Percentiles rank a stretch among this genome's conserved stretches.
Conservation (phyloP, 2,888 invertebrate genomes). For the Parnassius orleans region DNA sequence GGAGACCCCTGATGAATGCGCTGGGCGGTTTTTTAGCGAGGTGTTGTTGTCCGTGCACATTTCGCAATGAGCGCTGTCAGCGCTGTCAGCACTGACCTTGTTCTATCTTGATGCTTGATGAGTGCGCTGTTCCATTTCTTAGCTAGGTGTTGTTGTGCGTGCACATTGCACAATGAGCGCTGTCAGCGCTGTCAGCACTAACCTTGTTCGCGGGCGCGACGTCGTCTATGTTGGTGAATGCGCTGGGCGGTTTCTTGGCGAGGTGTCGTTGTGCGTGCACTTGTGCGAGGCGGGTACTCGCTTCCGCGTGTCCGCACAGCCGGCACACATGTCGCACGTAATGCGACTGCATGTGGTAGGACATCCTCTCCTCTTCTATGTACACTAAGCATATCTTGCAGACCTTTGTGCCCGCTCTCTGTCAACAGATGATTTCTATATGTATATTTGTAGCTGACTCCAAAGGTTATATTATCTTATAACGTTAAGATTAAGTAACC, state of each 20-base stretch:
- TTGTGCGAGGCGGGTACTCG: conserved; percentile 46
- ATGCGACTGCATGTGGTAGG: conserved; percentile 51
- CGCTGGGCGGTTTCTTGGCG: conserved; percentile 33
- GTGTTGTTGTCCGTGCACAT: no score
- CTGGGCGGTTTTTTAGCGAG: no score
- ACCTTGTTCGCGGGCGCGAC: conserved; percentile 20
- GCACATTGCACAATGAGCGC: background rate
- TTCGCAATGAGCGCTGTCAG: no score
- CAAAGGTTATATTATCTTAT: no score
- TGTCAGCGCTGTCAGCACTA: conserved; percentile 23
- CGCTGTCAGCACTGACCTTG: no score
- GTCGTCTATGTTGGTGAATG: conserved; percentile 52
- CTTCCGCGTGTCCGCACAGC: conserved; percentile 50
- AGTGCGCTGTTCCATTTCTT: no score
- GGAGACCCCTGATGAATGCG: no score
- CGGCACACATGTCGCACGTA: conserved; percentile 55
- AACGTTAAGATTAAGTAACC: no score
- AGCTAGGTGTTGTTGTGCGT: no score
- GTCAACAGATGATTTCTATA: background rate
- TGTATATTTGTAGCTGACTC: no score
- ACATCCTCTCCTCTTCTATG: conserved; percentile 38
- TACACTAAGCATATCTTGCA: conserved; percentile 19
- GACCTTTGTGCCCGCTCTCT: conserved; percentile 16
- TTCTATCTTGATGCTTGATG: no score
- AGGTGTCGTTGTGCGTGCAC: conserved; percentile 48